Evolutionary conservation across 2,113 vertebrate species (phyloP).

Genomic region (Gallinago undulata): DNA sequence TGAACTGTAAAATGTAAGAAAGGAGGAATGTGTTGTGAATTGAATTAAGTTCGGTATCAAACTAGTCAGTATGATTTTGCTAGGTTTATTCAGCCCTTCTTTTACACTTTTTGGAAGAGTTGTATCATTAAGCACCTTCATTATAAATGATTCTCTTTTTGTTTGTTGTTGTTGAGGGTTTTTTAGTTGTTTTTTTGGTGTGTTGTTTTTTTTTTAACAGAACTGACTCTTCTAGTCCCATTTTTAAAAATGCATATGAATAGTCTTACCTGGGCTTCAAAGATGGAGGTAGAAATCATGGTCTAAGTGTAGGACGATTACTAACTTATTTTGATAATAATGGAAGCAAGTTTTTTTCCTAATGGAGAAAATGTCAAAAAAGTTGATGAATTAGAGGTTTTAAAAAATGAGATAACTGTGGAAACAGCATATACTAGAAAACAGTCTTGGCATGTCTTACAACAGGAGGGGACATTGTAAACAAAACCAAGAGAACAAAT

Average conservation of each 20-base stretch:
- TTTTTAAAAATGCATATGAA: not conserved
- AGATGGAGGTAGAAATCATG: not conserved
- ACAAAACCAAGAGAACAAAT: not conserved
- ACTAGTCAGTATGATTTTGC: not conserved
- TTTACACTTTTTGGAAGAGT: not conserved
- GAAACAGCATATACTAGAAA: not conserved
- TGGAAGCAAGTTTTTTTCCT: not conserved
- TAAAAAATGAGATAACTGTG: not conserved
- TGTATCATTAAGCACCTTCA: not conserved
- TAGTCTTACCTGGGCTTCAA: not conserved
- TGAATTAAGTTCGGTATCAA: not conserved
- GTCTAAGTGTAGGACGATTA: not conserved
- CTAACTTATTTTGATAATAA: not conserved
- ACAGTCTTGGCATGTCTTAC: not conserved
- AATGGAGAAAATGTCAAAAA: not conserved
- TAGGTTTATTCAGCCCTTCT: not conserved
- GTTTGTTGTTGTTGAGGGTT: not conserved
- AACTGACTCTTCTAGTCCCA: not conserved
- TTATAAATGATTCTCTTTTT: not conserved
- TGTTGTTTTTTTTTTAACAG: not conserved
- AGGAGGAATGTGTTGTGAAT: not conserved
- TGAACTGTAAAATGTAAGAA: not conserved
- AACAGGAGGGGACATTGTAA: not conserved
- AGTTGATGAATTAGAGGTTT: not conserved
- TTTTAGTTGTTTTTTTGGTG: not conserved